Evolutionary conservation across 2,797 vertebrate species (phyloP).

Genomic region (Psittacula echo): DNA sequence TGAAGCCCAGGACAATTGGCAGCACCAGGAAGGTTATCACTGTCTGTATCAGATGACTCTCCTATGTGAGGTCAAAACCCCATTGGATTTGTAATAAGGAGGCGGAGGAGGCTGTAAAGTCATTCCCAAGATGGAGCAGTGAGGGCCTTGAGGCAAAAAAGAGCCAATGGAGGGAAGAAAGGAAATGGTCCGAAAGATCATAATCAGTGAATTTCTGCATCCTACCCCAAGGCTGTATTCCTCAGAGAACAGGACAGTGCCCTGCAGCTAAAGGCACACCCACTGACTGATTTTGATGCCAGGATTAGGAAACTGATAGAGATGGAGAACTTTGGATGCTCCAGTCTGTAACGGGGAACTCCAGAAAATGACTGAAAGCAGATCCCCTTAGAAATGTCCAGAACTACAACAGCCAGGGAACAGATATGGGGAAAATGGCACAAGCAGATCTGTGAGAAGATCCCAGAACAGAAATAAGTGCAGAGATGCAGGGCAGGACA

Average conservation of each 20-base stretch:
- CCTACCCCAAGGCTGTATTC: conserved; percentile 44
- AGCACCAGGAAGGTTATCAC: conserved; percentile 61
- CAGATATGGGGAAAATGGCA: not conserved
- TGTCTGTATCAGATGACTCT: conserved; percentile 66
- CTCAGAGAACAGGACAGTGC: conserved; percentile 18
- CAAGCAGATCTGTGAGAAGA: not conserved
- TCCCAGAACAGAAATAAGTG: not conserved
- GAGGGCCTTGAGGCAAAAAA: conserved; percentile 60
- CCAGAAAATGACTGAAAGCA: not conserved
- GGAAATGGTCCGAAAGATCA: conserved; percentile 58
- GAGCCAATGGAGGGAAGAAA: conserved; percentile 68
- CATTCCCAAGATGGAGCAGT: conserved; percentile 56
- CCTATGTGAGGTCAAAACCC: conserved; percentile 43
- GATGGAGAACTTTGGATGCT: not conserved
- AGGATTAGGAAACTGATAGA: not conserved
- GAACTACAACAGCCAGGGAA: not conserved
- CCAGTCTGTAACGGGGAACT: not conserved
- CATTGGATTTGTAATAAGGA: conserved; percentile 44
- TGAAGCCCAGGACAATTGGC: conserved; percentile 58
- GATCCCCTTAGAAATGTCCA: not conserved
- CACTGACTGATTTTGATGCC: not conserved
- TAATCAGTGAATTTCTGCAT: conserved; percentile 67
- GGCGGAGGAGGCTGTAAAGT: conserved; percentile 57
- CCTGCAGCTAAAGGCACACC: not conserved
- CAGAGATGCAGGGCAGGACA: not conserved